Evolutionary conservation across 2,888 invertebrate species (phyloP).

Genomic region (Emmelina monodactyla): DNA sequence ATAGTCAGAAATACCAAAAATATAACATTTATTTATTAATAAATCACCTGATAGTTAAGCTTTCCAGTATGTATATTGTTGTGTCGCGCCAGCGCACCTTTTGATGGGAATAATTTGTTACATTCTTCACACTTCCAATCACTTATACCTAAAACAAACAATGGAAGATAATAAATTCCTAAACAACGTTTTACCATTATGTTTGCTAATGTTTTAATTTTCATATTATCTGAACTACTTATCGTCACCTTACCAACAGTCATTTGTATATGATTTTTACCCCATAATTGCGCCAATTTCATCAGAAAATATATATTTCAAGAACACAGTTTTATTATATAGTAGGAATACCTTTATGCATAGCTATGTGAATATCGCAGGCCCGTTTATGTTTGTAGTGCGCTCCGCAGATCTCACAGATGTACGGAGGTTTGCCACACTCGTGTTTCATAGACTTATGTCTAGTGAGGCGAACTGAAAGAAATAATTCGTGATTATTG

Average conservation of each 20-base stretch:
- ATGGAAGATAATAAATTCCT: too few relatives aligned
- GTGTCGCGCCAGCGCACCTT: slow-evolving; percentile 67
- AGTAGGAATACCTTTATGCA: slow-evolving; percentile 54
- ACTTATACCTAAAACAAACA: slow-evolving; percentile 67
- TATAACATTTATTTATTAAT: neutral
- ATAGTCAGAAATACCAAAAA: too few relatives aligned
- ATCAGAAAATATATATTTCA: too few relatives aligned
- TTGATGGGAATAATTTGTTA: slow-evolving; percentile 68
- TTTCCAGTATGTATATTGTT: slow-evolving; percentile 70
- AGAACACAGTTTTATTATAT: too few relatives aligned
- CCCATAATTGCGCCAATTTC: too few relatives aligned
- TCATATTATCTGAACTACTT: too few relatives aligned
- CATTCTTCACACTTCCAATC: slow-evolving; percentile 69
- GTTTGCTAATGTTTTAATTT: too few relatives aligned
- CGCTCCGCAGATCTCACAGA: slow-evolving; percentile 66
- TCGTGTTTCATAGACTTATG: slow-evolving; percentile 47
- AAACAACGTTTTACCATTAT: too few relatives aligned
- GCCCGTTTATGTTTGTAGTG: slow-evolving; percentile 70
- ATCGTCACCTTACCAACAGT: too few relatives aligned
- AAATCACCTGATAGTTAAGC: slow-evolving; percentile 60
- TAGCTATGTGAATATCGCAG: slow-evolving; percentile 67
- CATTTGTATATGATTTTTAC: too few relatives aligned
- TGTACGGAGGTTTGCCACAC: slow-evolving; percentile 55
- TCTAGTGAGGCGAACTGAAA: slow-evolving; percentile 42
- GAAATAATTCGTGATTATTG: neutral